Evolutionary conservation across 2,888 invertebrate genomes (phyloP), one percentile per base, ranked within the genome.

Genomic region (Zhengitettix transpicula): DNA sequence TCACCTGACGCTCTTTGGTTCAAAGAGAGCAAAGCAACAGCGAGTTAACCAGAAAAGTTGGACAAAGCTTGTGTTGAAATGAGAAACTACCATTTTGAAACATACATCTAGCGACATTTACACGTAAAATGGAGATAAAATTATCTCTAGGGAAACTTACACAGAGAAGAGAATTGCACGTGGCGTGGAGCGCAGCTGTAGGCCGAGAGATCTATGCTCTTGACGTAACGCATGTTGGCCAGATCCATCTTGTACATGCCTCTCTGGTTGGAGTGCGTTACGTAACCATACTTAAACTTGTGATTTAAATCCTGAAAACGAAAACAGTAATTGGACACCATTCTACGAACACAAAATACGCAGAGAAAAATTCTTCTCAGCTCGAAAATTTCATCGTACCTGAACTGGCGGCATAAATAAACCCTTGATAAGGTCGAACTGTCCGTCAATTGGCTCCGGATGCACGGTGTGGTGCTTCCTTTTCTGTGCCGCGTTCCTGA

Each of bases 241-340:
- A 87, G 73, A 71, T 86, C 85, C 59, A 87, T 73, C 71, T 86
- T 87, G 72, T 84, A 85, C 68, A 87, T 76, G 17, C 84, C 85
- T 60, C 83, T 74, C 67, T 85, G 84, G 69, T 84, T 83, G 59
- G 80, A 80, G 71, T 87, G 86, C 52, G 83, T 83, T 52, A 85
- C 85, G 71, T 86, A 87, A 52, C 85, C 87, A 70, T 84, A 85
- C 67, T 82, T 81, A 73, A 83, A 85, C 67, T 75, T 74, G 64
- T 79, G 78, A 11, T 77, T 76, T 66, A 74, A 72, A 67, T 81
- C 81, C 78, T 80, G 40, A 71, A n/a, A 47, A 69, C 5, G 40
- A 12, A 40, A 42, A 52, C 9, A 16, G 12, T 1, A 42, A 28
- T 28, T 7, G 28, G 28, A 5, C 7, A 28, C 28, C 7, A 28